These are phyloP conservation scores for Cryptotermes secundus DNA, from an alignment of 1,140 invertebrate species.

Conservation along the genomic window DNA sequence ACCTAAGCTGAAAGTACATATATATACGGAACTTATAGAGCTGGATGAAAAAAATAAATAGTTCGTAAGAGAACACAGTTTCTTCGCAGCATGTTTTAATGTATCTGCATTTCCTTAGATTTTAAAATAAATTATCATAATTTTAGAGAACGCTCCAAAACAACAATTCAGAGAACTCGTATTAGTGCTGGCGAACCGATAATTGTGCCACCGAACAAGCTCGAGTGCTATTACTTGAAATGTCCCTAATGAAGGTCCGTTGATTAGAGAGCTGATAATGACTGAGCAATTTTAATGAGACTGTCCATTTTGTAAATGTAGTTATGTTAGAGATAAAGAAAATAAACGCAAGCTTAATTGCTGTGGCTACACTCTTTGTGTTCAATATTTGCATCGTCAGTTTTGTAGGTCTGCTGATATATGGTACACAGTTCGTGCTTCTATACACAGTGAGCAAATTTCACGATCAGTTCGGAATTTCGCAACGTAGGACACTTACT, in stretches of 20 bases:
- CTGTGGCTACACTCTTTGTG: background rate
- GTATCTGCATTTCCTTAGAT: too few species aligned
- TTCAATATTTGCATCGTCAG: background rate
- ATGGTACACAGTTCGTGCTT: background rate
- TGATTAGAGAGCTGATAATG: background rate
- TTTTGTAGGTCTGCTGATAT: background rate
- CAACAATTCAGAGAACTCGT: too few species aligned
- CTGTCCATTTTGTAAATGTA: background rate
- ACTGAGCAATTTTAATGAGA: background rate
- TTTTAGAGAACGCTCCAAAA: too few species aligned
- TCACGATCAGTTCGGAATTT: background rate
- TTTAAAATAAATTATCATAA: too few species aligned
- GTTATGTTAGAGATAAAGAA: background rate
- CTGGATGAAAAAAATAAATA: too few species aligned
- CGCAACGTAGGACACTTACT: background rate
- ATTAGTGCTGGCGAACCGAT: too few species aligned
- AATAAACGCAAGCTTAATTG: background rate
- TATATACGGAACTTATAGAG: too few species aligned
- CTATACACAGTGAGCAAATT: background rate
- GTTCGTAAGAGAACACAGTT: too few species aligned
- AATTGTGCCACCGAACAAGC: too few species aligned
- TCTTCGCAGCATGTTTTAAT: too few species aligned
- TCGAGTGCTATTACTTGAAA: too few species aligned
- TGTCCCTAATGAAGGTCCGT: background rate
- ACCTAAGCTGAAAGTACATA: too few species aligned